Evolutionary conservation across 1,140 invertebrate species (phyloP).

Genomic region (Drosophila guanche): DNA sequence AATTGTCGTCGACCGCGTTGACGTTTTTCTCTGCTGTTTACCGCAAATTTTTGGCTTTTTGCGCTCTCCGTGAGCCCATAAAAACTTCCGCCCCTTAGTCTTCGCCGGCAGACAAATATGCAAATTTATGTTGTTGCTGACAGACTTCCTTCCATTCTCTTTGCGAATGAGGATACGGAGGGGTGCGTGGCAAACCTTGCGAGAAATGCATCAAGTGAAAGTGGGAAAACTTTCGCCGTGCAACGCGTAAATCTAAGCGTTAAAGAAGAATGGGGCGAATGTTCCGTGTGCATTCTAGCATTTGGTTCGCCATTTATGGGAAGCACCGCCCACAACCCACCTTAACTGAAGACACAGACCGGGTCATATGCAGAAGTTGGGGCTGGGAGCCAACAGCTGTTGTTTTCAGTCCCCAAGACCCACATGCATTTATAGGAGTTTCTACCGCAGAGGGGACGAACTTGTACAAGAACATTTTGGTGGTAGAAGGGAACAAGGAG

Average conservation of each 20-base stretch:
- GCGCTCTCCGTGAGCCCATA: constrained; percentile 28
- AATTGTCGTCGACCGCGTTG: constrained; percentile 52
- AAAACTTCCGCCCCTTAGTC: constrained; percentile 11
- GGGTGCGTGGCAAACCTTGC: constrained; percentile 1
- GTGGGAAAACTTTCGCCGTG: constrained; percentile 73
- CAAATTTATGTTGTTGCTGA: constrained; percentile 73
- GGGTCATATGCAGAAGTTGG: constrained; percentile 10
- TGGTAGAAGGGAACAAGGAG: too few relatives aligned
- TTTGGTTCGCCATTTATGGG: constrained; percentile 62
- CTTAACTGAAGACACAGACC: constrained; percentile 15
- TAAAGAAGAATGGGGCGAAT: constrained; percentile 57
- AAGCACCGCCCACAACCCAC: constrained; percentile 10
- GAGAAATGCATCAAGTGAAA: constrained; percentile 72
- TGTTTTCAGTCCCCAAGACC: constrained; percentile 7
- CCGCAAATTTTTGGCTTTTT: constrained; percentile 76
- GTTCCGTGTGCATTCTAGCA: constrained; percentile 62
- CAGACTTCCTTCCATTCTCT: constrained; percentile 47
- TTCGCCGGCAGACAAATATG: constrained; percentile 67
- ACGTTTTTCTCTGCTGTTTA: constrained; percentile 60
- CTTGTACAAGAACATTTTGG: background rate
- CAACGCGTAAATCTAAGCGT: constrained; percentile 67
- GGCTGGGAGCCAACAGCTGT: constrained; percentile 20
- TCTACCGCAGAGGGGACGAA: too few relatives aligned
- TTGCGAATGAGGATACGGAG: constrained; percentile 2
- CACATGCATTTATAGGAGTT: constrained; percentile 9